Evolutionary conservation across 2,888 invertebrate species (phyloP).

Genomic region (Lochmaea crataegi): DNA sequence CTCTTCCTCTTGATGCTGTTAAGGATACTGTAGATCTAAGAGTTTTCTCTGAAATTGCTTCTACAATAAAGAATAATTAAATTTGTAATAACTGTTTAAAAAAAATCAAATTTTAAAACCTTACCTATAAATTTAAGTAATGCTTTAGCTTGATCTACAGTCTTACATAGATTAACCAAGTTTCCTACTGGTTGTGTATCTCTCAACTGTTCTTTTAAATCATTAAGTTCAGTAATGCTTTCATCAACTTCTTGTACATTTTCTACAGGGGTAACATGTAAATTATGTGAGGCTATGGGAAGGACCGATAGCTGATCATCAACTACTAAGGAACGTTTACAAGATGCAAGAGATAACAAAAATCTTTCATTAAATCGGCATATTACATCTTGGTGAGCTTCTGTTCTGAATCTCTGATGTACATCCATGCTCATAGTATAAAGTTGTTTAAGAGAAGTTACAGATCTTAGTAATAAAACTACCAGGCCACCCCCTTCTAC

Average conservation of each 20-base stretch:
- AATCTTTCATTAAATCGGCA: constrained; percentile 97
- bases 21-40: constrained; percentile 90
- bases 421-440: constrained; percentile 99
- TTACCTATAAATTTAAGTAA: constrained; percentile 78
- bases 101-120: background rate
- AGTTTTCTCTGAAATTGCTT: constrained; percentile 93
- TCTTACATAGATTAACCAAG: constrained; percentile 89
- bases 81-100: background rate
- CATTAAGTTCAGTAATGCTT: constrained; percentile 73
- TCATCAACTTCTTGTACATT: constrained; percentile 65
- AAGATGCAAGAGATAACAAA: constrained; percentile 88
- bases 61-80: constrained; percentile 67
- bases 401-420: constrained; percentile 93
- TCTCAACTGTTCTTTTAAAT: constrained; percentile 83
- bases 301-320: constrained; percentile 93
- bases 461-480: constrained; percentile 85
- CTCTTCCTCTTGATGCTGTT: constrained; percentile 96
- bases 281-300: constrained; percentile 90
- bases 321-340: constrained; percentile 89
- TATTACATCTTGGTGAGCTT: constrained; percentile 91
- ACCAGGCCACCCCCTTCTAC: constrained; percentile 89
- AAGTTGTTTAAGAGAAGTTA: constrained; percentile 91
- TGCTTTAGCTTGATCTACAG: constrained; percentile 93
- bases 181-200: constrained; percentile 94
- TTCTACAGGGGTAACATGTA: constrained; percentile 81